Base-by-base conservation (phyloP, 2,113 vertebrate species). In the Kryptolebias marmoratus region DNA sequence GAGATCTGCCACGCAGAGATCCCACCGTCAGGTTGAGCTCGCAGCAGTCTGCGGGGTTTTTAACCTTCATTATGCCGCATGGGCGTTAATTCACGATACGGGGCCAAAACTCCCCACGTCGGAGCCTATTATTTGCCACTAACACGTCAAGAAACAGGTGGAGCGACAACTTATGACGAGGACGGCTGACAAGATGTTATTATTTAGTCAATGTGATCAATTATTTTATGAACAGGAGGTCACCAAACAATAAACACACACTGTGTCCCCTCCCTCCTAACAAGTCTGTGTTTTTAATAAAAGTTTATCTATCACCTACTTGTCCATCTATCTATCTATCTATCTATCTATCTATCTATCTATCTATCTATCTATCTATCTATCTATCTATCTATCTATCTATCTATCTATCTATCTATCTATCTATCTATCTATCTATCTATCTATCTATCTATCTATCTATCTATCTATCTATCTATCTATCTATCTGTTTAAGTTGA, bases 141-240 rank as follows among this genome's bases (percentile, higher is more conserved):
- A 81, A 64, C 60, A 64, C 59, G 56, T 28, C 2, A 1, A 68
- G 68, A 80, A 63, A 81, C 80, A 83, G 71, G 80, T 81, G 80
- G 70, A 61, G 64, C 70, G 65, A 31, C 58, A 72, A 64, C 70
- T 81, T 65, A 70, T 79, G 76, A 77, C 47, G n/a, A 10, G 69
- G 63, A n/a, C 82, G 68, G 81, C 63, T 86, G 83, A 82, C 80
- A 77, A 79, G 45, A 77, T 80, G 77, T 86, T 74, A 83, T 87
- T 88, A 83, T 86, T 79, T 75, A 73, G 85, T 87, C 85, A 87
- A 71, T 80, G 48, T 49, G 76, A 87, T 83, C 81, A 89, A 83
- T 86, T 86, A 85, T 77, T 83, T 62, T 69, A 56, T 42, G 28
- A 54, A 64, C 31, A 18, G 59, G 67, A 77, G 84, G 73, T 72